Evolutionary conservation across 2,113 vertebrate genomes (phyloP).

Genomic region (Rissa tridactyla): DNA sequence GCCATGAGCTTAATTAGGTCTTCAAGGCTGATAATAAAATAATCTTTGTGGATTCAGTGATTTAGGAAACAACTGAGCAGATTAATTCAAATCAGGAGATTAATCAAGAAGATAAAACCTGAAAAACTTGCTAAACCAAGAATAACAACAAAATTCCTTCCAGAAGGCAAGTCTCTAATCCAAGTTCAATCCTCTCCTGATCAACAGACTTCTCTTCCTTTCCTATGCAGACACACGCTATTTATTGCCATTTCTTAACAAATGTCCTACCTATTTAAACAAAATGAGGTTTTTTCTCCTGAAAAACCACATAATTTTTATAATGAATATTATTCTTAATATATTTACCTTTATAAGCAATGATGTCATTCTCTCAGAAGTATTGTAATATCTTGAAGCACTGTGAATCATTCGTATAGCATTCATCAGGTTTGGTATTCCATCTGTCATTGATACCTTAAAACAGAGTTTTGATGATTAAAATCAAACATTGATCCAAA

Average conservation of each 20-base stretch:
- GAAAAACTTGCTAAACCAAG: neutral
- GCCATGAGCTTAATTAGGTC: neutral
- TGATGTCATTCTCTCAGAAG: constrained; percentile 81
- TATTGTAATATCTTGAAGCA: constrained; percentile 83
- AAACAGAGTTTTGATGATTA: constrained; percentile 15
- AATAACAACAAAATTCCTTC: neutral
- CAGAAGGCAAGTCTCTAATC: neutral
- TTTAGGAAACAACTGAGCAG: neutral
- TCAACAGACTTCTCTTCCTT: neutral
- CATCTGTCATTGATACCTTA: constrained; percentile 80
- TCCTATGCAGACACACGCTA: neutral
- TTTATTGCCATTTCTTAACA: neutral
- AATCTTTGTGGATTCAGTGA: neutral
- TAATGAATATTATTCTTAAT: neutral
- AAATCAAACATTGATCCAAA: neutral
- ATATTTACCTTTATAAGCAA: constrained; percentile 81
- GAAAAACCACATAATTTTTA: neutral
- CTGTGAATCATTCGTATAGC: constrained; percentile 79
- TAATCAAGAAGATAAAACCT: neutral
- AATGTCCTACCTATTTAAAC: neutral
- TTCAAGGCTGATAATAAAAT: neutral
- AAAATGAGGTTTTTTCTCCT: neutral
- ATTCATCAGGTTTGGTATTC: constrained; percentile 81
- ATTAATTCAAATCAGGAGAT: neutral
- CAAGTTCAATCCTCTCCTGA: neutral